Evolutionary conservation across 2,113 vertebrate genomes (phyloP).

Genomic region (Procavia capensis): DNA sequence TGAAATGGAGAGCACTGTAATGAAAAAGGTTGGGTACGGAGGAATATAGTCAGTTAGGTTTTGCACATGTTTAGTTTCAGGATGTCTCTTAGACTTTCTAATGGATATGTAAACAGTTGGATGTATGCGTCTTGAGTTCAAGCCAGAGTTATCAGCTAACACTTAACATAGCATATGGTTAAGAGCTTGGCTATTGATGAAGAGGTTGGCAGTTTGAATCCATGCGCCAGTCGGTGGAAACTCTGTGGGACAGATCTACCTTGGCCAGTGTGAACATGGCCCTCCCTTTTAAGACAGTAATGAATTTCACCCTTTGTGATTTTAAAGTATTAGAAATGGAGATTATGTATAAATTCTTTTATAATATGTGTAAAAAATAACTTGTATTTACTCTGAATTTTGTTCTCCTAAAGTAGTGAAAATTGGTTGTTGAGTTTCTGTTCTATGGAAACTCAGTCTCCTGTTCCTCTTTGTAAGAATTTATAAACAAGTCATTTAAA

Average conservation of each 20-base stretch:
- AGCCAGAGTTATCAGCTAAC: not conserved
- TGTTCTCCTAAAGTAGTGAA: conserved; percentile 38
- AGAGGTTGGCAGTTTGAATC: too few species aligned
- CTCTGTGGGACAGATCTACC: too few species aligned
- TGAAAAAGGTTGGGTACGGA: not conserved
- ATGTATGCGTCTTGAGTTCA: conserved; percentile 13
- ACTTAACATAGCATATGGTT: not conserved
- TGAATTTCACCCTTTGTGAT: conserved; percentile 40
- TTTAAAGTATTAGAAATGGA: conserved; percentile 10
- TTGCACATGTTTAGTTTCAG: not conserved
- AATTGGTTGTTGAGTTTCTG: conserved; percentile 46
- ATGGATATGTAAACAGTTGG: not conserved
- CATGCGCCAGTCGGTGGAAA: too few species aligned
- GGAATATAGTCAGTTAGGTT: conserved; percentile 17
- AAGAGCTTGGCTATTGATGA: too few species aligned
- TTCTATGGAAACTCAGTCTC: conserved; percentile 39
- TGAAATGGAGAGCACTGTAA: not conserved
- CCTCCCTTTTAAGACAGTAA: not conserved
- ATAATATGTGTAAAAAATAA: conserved; percentile 2
- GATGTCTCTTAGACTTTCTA: conserved; percentile 9
- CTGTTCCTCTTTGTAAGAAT: not conserved
- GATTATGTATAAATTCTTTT: conserved; percentile 29
- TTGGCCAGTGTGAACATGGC: not conserved
- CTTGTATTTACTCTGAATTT: not conserved
- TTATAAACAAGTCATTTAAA: not conserved